Evolutionary conservation across 2,888 invertebrate genomes (phyloP).

Genomic region (Odontothrips loti): DNA sequence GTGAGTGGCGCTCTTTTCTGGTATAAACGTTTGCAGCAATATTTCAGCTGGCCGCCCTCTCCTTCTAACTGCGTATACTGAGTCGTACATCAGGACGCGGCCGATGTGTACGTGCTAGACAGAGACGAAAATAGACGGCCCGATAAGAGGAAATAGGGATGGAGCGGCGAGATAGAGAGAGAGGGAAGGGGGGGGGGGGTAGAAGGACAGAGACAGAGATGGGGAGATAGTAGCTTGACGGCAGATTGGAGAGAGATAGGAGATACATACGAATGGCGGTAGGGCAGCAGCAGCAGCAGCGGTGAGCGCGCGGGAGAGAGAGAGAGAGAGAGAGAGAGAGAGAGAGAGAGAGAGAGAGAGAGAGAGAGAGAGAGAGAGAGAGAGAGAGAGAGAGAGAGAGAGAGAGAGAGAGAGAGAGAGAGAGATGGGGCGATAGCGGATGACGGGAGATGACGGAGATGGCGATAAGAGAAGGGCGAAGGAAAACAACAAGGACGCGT

Average conservation of each 20-base stretch:
- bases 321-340: not conserved
- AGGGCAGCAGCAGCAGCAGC: not conserved
- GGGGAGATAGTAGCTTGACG: not conserved
- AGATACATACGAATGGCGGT: slow-evolving; percentile 25
- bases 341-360: slow-evolving; percentile 1
- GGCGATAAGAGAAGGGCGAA: slow-evolving; percentile 14
- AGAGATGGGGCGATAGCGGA: not conserved
- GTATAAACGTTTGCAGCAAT: no score
- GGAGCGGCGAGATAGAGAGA: not conserved
- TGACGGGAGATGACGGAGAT: slow-evolving; percentile 21
- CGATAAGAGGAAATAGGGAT: slow-evolving; percentile 20
- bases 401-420: not conserved
- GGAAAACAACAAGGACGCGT: slow-evolving; percentile 14
- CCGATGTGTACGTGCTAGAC: slow-evolving; percentile 15
- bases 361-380: not conserved
- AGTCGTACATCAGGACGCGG: not conserved
- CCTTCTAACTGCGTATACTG: no score
- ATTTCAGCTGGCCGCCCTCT: not conserved
- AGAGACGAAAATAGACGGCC: slow-evolving; percentile 20
- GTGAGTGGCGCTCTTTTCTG: no score
- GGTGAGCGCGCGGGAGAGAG: not conserved
- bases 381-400: slow-evolving; percentile 1
- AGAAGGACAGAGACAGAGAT: not conserved
- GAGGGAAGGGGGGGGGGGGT: not conserved
- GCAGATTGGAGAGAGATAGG: slow-evolving; percentile 14